Evolutionary conservation across 2,113 vertebrate species (phyloP).

Genomic region (Regulus satrapa): DNA sequence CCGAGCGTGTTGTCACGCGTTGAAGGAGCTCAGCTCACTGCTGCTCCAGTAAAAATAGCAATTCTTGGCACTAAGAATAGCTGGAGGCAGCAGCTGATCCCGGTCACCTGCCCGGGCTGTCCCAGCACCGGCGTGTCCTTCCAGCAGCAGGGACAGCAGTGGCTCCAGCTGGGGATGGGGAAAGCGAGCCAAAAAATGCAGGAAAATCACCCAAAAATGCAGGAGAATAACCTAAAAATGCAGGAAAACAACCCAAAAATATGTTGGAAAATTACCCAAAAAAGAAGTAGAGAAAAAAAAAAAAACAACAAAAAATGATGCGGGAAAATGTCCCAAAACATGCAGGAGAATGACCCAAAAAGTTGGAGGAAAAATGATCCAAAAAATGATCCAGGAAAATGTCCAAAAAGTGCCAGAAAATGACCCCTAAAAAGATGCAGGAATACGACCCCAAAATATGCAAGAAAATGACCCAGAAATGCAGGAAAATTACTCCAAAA

Average conservation of each 20-base stretch:
- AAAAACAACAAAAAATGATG: no score
- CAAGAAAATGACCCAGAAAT: neutral
- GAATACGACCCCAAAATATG: neutral
- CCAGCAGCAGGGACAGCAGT: neutral
- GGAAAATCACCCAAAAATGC: neutral
- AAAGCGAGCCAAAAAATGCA: fast-evolving
- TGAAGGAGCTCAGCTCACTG: neutral
- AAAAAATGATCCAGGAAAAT: no score
- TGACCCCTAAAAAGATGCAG: neutral
- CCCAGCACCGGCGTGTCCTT: neutral
- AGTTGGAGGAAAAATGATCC: no score
- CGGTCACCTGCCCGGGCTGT: neutral
- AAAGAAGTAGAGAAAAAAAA: no score
- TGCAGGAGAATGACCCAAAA: neutral
- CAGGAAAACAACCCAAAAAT: neutral
- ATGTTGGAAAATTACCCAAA: no score
- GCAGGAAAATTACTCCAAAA: neutral
- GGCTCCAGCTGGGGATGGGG: neutral
- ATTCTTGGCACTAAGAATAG: neutral
- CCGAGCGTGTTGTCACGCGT: fast-evolving
- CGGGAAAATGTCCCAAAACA: neutral
- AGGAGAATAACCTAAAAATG: neutral
- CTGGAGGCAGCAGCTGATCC: neutral
- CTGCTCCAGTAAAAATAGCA: neutral
- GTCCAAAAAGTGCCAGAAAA: neutral